Evolutionary conservation across 1,140 invertebrate genomes (phyloP).

Genomic region (Cotesia vestalis): DNA sequence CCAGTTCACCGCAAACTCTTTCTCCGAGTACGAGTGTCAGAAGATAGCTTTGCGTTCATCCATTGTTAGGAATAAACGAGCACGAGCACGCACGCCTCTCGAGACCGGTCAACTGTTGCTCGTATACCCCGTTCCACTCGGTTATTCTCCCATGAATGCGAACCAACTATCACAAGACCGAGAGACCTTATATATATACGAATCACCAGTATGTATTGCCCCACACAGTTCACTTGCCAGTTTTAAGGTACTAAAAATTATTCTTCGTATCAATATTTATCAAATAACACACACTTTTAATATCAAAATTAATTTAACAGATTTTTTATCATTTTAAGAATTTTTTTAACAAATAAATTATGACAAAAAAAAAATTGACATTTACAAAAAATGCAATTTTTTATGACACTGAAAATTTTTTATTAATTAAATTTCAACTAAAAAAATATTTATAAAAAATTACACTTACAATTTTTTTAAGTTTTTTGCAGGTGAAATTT

Average conservation of each 20-base stretch:
- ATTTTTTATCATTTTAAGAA: too few species aligned
- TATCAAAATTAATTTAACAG: too few species aligned
- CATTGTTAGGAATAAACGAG: conserved; percentile 46
- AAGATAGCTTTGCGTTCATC: conserved; percentile 50
- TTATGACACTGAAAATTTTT: too few species aligned
- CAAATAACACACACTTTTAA: not conserved
- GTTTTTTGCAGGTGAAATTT: too few species aligned
- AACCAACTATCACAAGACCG: too few species aligned
- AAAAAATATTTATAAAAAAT: too few species aligned
- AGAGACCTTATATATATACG: not conserved
- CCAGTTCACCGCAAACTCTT: not conserved
- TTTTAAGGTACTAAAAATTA: not conserved
- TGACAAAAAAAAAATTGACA: too few species aligned
- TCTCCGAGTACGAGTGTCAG: conserved; percentile 1
- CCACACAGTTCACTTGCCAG: conserved; percentile 13
- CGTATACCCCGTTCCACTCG: conserved; percentile 1
- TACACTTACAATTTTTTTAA: too few species aligned
- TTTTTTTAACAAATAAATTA: too few species aligned
- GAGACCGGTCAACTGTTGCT: conserved; percentile 44
- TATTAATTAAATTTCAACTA: too few species aligned
- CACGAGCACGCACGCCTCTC: conserved; percentile 47
- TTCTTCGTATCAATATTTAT: not conserved
- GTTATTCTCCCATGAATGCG: conserved; percentile 3
- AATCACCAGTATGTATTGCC: conserved; percentile 7
- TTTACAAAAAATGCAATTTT: too few species aligned